Evolutionary conservation across 2,888 invertebrate species (phyloP), one percentile per base, ranked within the genome.

Genomic region (Nemurella pictetii): DNA sequence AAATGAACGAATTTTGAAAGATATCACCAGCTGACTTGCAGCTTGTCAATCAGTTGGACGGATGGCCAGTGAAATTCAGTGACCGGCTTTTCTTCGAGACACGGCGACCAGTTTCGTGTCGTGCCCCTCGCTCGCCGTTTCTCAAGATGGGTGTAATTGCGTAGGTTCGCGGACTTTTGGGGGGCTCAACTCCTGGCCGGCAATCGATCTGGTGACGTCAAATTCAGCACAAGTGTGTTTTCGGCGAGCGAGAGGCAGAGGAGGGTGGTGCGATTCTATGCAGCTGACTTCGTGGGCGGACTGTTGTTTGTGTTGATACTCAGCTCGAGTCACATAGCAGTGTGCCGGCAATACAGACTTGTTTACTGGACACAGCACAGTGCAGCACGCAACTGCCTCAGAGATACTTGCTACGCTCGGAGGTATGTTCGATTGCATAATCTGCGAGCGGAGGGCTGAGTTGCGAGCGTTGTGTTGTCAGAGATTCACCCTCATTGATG

Each of bases 61-160:
- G 75, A 4, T 75, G 26, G 7, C 27, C 26, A 2, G 20, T 20
- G 5, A 26, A 75, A 75, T 75, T 26, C 28, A 27, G 55, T 15
- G 26, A 15, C 75, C 75, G 73, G 73, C 73, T 73, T 73, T 73
- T n/a, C n/a, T n/a, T n/a, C n/a, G n/a, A n/a, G n/a, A n/a, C n/a
- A n/a, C n/a, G n/a, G n/a, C n/a, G n/a, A n/a, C n/a, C n/a, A n/a
- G n/a, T n/a, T n/a, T n/a, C n/a, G n/a, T n/a, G 20, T 20, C 25
- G 73, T 36, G 25, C 73, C 2, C 25, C 73, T 3, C 32, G 55
- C 2, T 55, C 55, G 26, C 9, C 75, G 75, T 75, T n/a, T 27
- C 75, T 28, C 82, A 82, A 82, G 82, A 82, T 72, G 29, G 72
- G 55, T 55, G 82, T 27, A 82, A 82, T 82, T 82, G 82, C 82